Conservation (phyloP, 2,797 vertebrate genomes). For the Falco peregrinus region DNA sequence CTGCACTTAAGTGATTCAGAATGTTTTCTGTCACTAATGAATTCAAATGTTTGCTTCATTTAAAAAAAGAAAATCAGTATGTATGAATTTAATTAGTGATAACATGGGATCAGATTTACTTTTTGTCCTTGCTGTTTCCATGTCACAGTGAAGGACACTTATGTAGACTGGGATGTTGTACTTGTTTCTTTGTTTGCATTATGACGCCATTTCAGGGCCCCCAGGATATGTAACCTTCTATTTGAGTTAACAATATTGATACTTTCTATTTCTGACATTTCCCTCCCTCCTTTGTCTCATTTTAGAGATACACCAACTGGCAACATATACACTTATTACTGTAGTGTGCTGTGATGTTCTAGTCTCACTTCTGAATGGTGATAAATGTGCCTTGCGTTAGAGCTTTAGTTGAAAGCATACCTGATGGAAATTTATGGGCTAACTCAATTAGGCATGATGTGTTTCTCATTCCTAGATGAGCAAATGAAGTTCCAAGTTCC, state of each 20-base stretch:
- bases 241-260: conserved; percentile 43
- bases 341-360: not conserved
- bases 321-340: not conserved
- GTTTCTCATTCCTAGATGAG: not conserved
- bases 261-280: conserved; percentile 40
- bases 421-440: not conserved
- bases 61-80: not conserved
- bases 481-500: not conserved
- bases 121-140: not conserved
- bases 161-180: not conserved
- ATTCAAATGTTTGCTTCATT: conserved; percentile 2
- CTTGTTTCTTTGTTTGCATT: conserved; percentile 1
- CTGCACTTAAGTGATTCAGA: not conserved
- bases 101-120: not conserved
- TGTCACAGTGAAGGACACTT: not conserved
- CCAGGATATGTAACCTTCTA: conserved; percentile 24
- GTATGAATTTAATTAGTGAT: not conserved
- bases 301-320: not conserved
- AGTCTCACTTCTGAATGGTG: not conserved
- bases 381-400: not conserved
- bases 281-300: not conserved
- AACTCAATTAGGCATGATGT: not conserved
- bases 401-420: not conserved
- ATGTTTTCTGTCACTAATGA: conserved; percentile 18
- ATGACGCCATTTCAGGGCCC: not conserved